phyloP scores from a whole-genome alignment of 2,113 vertebrate species.

The Myotis yumanensis region DNA sequence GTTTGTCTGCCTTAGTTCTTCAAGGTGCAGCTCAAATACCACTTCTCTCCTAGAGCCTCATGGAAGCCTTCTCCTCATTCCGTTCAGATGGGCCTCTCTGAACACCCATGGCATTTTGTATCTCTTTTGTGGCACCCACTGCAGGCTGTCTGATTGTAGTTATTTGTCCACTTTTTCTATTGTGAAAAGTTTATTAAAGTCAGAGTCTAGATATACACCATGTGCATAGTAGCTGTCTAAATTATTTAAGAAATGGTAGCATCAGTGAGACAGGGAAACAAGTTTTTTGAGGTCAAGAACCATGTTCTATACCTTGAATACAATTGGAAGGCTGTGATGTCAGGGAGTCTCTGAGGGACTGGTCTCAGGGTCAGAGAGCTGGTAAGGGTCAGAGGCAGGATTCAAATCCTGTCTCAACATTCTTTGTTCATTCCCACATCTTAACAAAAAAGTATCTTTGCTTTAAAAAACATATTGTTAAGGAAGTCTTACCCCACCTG shows the following conservation, averaged over 20 bases:
- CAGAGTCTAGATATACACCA: background rate
- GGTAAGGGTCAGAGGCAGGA: background rate
- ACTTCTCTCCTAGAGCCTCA: background rate
- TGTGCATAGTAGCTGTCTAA: background rate
- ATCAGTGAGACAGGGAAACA: background rate
- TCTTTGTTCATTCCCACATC: background rate
- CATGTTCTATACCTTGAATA: background rate
- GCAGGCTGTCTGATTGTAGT: accelerated
- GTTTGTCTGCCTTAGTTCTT: background rate
- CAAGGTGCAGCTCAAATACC: background rate
- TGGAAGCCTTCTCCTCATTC: too few relatives aligned
- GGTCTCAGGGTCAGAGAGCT: background rate
- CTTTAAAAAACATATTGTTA: background rate
- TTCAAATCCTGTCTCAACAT: background rate
- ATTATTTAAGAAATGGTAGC: background rate
- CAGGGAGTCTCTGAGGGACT: background rate
- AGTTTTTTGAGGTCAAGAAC: background rate
- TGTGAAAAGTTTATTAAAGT: background rate
- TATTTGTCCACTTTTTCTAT: background rate
- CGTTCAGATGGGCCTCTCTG: accelerated
- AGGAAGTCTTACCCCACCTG: background rate
- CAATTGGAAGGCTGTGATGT: background rate
- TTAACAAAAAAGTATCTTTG: background rate
- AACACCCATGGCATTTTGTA: background rate
- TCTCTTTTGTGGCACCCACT: background rate